These are phyloP conservation scores for Lagocephalus sceleratus DNA, from an alignment of 2,797 vertebrate genomes.

Conservation along the genomic window DNA sequence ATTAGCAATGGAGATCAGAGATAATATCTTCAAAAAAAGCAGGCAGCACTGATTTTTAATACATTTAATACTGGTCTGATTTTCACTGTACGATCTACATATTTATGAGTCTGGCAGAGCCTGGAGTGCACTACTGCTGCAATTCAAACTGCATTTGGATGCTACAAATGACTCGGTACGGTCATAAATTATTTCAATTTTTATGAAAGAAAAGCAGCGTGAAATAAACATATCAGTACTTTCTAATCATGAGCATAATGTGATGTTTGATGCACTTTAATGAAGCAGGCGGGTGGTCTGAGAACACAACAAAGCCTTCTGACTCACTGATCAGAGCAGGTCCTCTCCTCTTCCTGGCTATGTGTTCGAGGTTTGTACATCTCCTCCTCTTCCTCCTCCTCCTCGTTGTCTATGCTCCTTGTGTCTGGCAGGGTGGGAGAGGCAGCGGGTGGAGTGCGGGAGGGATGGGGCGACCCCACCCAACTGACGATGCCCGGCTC, in stretches of 20 bases:
- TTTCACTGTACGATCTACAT: background rate
- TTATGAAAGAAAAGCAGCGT: background rate
- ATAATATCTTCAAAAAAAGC: background rate
- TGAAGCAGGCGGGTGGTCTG: too few species aligned
- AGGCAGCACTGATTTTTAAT: background rate
- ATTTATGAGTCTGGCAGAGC: background rate
- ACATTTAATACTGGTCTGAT: background rate
- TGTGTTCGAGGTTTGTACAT: constrained; percentile 66
- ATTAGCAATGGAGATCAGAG: background rate
- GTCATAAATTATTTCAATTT: background rate
- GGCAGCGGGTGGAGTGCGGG: constrained; percentile 37
- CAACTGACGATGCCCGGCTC: constrained; percentile 64
- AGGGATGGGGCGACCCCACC: constrained; percentile 64
- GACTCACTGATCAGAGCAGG: constrained; percentile 72
- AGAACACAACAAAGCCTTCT: background rate
- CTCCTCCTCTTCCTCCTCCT: constrained; percentile 58
- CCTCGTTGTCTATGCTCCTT: constrained; percentile 74
- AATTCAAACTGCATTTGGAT: background rate
- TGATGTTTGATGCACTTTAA: constrained; percentile 1
- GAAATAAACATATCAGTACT: background rate
- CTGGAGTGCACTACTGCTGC: background rate
- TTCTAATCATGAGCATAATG: background rate
- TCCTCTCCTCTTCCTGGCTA: constrained; percentile 60
- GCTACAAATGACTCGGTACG: background rate
- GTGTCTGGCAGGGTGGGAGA: constrained; percentile 55